Evolutionary conservation across 1,140 invertebrate genomes (phyloP).

Genomic region (Pogonomyrmex californicus): DNA sequence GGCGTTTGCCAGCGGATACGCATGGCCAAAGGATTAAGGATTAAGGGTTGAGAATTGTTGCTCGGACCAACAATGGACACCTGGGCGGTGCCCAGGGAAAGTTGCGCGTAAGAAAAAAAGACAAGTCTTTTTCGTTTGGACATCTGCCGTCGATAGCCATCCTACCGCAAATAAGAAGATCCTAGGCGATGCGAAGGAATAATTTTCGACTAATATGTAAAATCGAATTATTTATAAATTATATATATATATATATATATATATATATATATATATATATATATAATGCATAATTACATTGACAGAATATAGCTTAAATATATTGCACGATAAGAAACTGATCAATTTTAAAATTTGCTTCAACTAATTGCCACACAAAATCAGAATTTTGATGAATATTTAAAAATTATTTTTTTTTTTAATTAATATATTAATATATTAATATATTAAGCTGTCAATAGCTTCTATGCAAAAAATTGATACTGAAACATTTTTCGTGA

Average conservation of each 20-base stretch:
- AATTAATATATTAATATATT: not conserved
- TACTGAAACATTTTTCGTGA: not conserved
- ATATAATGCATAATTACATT: not conserved
- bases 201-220: not conserved
- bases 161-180: conserved; percentile 16
- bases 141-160: conserved; percentile 74
- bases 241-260: no score
- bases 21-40: conserved; percentile 81
- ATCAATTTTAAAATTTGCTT: not conserved
- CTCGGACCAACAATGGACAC: conserved; percentile 81
- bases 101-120: conserved; percentile 72
- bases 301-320: not conserved
- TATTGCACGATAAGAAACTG: not conserved
- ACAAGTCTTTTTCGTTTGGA: conserved; percentile 73
- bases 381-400: not conserved
- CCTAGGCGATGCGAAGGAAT: conserved; percentile 29
- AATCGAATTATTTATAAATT: no score
- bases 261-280: no score
- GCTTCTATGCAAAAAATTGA: not conserved
- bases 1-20: conserved; percentile 80
- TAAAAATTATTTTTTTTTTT: not conserved
- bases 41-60: conserved; percentile 79
- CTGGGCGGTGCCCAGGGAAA: conserved; percentile 76
- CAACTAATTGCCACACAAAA: not conserved
- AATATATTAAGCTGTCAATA: not conserved